Percentiles rank a stretch among this genome's conserved stretches.
Conservation (phyloP, 2,113 vertebrate species). For the Fulmarus glacialis region DNA sequence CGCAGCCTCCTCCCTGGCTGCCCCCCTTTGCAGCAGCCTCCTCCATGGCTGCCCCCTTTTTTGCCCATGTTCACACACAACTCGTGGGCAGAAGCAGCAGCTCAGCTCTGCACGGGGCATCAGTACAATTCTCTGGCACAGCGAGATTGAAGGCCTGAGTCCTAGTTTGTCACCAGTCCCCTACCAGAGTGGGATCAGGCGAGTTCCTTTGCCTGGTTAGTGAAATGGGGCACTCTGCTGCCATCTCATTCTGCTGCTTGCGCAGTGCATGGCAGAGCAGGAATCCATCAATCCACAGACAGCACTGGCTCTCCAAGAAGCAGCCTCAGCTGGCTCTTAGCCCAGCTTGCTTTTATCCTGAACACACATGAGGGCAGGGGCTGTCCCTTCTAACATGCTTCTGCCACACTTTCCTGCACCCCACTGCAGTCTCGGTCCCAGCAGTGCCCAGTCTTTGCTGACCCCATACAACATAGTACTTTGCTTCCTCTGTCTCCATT, state of each 20-base stretch:
- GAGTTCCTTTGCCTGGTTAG: not conserved
- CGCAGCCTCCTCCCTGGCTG: not conserved
- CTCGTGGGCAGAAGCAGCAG: not conserved
- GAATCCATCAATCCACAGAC: not conserved
- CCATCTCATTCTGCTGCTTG: fast-evolving
- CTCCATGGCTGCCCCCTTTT: not conserved
- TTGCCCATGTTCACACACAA: too few species aligned
- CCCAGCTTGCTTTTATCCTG: not conserved
- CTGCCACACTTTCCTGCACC: not conserved
- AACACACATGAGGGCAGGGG: not conserved
- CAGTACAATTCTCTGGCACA: not conserved
- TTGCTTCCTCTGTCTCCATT: not conserved
- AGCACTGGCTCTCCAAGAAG: not conserved
- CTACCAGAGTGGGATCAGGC: too few species aligned
- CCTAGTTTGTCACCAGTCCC: not conserved
- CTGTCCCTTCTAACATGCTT: not conserved
- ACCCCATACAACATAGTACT: not conserved
- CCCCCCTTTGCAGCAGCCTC: not conserved
- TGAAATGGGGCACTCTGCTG: fast-evolving
- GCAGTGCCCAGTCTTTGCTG: not conserved
- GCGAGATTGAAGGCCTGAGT: fast-evolving
- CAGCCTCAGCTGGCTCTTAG: not conserved
- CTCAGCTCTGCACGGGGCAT: not conserved
- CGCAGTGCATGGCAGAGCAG: fast-evolving
- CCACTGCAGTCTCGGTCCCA: not conserved